phyloP scores from a whole-genome alignment of 1,140 invertebrate species.

The Physella acuta region DNA sequence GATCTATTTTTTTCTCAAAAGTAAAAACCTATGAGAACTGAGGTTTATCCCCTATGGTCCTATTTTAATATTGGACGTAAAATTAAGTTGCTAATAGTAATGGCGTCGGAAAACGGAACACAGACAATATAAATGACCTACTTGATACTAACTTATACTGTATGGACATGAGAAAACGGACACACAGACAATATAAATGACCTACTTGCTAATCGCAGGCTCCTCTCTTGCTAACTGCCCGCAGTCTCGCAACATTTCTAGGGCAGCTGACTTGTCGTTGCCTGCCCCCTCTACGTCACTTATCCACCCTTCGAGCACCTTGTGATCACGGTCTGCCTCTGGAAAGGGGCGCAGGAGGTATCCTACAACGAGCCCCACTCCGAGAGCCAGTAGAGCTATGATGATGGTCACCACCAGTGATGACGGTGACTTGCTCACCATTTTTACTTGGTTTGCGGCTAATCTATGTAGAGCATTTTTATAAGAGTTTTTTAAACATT shows the following conservation, averaged over 20 bases:
- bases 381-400: conserved; percentile 26
- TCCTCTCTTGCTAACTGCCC: conserved; percentile 18
- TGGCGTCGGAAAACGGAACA: too few species aligned
- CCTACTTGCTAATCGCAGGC: conserved; percentile 24
- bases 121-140: neutral
- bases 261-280: conserved; percentile 12
- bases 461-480: neutral
- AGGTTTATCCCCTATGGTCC: neutral
- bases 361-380: conserved; percentile 33
- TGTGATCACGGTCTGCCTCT: neutral
- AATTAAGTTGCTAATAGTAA: neutral
- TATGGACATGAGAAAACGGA: too few species aligned
- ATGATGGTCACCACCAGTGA: conserved; percentile 30
- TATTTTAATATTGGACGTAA: too few species aligned
- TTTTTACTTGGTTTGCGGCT: neutral
- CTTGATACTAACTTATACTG: conserved; percentile 22
- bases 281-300: neutral
- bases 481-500: neutral
- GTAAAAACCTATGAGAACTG: neutral
- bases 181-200: neutral
- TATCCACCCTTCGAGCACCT: neutral
- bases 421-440: conserved; percentile 13
- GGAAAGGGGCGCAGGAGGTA: conserved; percentile 27
- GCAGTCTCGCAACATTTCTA: conserved; percentile 21
- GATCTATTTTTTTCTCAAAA: too few species aligned